These are phyloP conservation scores for Hermetia illucens DNA, from an alignment of 1,140 invertebrate genomes.

Conservation along the genomic window DNA sequence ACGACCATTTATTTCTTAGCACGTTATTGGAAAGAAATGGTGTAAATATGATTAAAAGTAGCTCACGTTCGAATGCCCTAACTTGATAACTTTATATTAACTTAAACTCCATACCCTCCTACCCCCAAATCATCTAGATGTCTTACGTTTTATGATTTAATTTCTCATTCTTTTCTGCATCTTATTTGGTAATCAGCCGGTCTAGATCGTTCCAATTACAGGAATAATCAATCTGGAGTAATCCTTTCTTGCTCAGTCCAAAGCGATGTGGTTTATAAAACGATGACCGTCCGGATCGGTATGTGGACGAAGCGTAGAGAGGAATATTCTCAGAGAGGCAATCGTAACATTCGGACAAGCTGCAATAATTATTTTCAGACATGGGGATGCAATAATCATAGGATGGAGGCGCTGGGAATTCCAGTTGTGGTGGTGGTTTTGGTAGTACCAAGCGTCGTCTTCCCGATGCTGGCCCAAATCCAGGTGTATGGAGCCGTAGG, in stretches of 20 bases:
- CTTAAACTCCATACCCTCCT: too few species aligned
- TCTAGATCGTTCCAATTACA: constrained; percentile 48
- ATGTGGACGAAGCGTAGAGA: constrained; percentile 14
- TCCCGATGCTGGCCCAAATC: neutral
- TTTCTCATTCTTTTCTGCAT: too few species aligned
- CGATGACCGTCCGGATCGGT: constrained; percentile 20
- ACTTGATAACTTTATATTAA: too few species aligned
- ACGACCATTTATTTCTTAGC: too few species aligned
- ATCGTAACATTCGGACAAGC: constrained; percentile 23
- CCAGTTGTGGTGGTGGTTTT: constrained; percentile 17
- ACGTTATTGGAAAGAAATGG: too few species aligned
- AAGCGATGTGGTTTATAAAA: constrained; percentile 28
- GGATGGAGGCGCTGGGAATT: constrained; percentile 24
- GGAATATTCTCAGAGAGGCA: constrained; percentile 15
- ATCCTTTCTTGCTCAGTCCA: constrained; percentile 45
- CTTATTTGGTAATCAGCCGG: constrained; percentile 41
- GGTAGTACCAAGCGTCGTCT: constrained; percentile 1
- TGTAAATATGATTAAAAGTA: too few species aligned
- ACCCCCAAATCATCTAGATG: too few species aligned
- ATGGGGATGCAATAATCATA: constrained; percentile 26
- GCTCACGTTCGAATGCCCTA: too few species aligned
- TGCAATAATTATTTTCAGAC: constrained; percentile 19
- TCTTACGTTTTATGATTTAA: too few species aligned
- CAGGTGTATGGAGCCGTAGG: constrained; percentile 1
- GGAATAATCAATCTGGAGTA: constrained; percentile 53